Conservation (phyloP, 2,113 vertebrate genomes). For the Stercorarius parasiticus region DNA sequence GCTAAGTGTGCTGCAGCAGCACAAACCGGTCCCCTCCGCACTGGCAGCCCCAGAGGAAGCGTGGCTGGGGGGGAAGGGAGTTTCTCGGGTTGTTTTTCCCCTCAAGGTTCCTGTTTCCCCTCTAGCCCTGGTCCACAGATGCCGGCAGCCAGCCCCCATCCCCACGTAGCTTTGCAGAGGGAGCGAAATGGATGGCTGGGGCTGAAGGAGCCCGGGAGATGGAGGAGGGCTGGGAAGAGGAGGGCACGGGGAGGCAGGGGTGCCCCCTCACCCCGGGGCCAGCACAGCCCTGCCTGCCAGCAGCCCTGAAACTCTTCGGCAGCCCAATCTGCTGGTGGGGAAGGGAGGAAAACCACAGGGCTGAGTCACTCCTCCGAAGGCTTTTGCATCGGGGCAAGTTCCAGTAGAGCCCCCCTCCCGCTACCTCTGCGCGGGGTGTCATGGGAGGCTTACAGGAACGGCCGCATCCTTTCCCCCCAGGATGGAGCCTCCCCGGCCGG, state of each 20-base stretch:
- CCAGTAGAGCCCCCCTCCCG: not conserved
- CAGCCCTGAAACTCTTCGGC: not conserved
- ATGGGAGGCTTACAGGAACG: not conserved
- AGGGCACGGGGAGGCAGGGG: not conserved
- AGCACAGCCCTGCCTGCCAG: not conserved
- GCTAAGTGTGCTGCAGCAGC: not conserved
- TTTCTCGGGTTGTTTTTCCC: conserved; percentile 30
- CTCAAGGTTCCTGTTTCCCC: conserved; percentile 47
- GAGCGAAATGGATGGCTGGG: not conserved
- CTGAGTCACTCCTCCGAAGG: conserved; percentile 26
- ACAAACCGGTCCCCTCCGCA: not conserved
- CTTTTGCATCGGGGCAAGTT: conserved; percentile 7
- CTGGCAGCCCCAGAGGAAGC: not conserved
- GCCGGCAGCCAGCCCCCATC: not conserved
- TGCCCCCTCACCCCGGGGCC: rapidly evolving
- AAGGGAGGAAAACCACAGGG: conserved; percentile 46
- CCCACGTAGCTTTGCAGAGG: not conserved
- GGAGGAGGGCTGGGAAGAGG: not conserved
- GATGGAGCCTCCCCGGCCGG: rapidly evolving
- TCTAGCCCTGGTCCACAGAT: not conserved
- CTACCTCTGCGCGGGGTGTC: not conserved
- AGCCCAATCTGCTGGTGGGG: not conserved
- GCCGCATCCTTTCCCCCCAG: not conserved
- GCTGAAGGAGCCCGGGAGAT: not conserved
- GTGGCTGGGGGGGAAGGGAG: not conserved